Evolutionary conservation across 2,113 vertebrate genomes (phyloP), one percentile per base, ranked within the genome.

Genomic region (Pseudorectes ferrugineus): DNA sequence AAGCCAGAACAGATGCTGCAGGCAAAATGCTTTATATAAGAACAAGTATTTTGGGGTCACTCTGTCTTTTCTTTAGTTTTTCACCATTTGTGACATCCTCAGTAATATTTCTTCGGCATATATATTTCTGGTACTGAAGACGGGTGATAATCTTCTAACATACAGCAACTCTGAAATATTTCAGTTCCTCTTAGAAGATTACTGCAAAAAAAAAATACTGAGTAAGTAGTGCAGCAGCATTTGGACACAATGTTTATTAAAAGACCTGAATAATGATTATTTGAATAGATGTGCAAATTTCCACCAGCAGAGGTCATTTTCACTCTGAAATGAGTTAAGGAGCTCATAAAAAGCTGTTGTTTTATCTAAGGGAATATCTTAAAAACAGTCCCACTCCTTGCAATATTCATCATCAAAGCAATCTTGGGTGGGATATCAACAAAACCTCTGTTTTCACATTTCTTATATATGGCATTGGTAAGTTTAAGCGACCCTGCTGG

Each of bases 231-330:
- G n/a, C 25, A 88, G 85, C 13, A 85, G 14, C 26, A 46, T 89
- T 88, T 91, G 51, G 40, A 84, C 24, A 35, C 7, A 83, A 71
- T 38, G 4, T 38, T 86, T 66, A 51, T 49, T 33, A 76, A 81
- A 82, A 95, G 7, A 67, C 5, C 8, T 28, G 29, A 51, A 49
- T 63, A 54, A 68, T n/a, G 26, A 85, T 91, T 58, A 81, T 89
- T 62, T 87, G 58, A 92, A 84, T 45, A 91, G 65, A 94, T 14
- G 9, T 93, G 65, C 63, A 89, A 55, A 63, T 74, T 95, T 92
- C 91, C 45, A 93, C 88, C 90, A 97, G 67, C 80, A 96, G 95
- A 96, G 86, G 93, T 97, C 52, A 95, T 97, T 96, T 97, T 86
- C 65, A 94, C 42, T 75, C 58, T 75, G 76, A 63, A 93, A 95